Evolutionary conservation across 2,113 vertebrate species (phyloP).

Genomic region (Saguinus imperator): DNA sequence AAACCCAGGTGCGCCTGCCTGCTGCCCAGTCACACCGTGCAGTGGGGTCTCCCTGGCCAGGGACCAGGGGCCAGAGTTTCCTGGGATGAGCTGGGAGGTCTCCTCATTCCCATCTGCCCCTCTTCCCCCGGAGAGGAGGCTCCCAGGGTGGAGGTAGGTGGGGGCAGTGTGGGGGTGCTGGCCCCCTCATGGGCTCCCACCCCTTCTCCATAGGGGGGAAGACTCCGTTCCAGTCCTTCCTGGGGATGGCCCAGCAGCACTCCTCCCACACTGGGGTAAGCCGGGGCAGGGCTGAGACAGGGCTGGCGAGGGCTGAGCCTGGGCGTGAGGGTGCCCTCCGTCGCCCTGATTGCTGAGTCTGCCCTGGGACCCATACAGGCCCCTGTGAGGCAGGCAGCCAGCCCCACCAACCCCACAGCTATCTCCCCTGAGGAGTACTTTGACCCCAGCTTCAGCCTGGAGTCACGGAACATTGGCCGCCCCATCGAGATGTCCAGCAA

Average conservation of each 20-base stretch:
- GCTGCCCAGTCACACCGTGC: background rate
- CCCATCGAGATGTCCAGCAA: constrained; percentile 96
- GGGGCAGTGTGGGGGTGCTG: background rate
- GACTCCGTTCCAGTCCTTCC: constrained; percentile 97
- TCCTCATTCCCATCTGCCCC: accelerated
- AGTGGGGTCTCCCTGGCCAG: background rate
- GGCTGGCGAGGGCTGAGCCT: background rate
- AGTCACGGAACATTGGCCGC: constrained; percentile 93
- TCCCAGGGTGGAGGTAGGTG: background rate
- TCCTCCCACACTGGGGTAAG: constrained; percentile 93
- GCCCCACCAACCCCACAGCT: constrained; percentile 92
- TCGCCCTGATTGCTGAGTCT: accelerated
- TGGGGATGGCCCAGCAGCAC: constrained; percentile 97
- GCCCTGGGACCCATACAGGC: constrained; percentile 81
- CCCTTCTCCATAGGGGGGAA: constrained; percentile 87
- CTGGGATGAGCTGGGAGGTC: background rate
- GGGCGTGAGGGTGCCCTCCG: accelerated
- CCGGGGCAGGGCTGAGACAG: accelerated
- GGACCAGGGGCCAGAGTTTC: background rate
- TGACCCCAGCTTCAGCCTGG: constrained; percentile 89
- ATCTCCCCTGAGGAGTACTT: constrained; percentile 97
- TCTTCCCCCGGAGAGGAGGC: background rate
- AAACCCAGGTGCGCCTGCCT: constrained; percentile 63
- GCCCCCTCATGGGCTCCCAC: background rate
- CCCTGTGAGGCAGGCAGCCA: constrained; percentile 91